Conservation (phyloP, 2,113 vertebrate genomes). For the Penelope pileata region DNA sequence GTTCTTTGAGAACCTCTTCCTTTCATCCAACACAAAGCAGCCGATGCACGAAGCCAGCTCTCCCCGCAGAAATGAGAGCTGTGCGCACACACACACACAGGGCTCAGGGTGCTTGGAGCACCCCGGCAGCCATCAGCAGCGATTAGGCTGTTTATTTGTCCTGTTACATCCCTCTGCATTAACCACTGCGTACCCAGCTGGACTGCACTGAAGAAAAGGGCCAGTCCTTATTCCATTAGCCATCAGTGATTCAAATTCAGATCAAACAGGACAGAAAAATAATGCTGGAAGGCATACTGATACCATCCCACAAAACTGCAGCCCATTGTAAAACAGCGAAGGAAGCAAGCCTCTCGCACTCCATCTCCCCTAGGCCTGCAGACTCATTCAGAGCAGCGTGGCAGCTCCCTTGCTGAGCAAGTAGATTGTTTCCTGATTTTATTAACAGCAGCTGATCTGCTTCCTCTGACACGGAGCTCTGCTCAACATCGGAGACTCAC, state of each 20-base stretch:
- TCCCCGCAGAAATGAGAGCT: constrained; percentile 33
- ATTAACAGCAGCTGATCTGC: not conserved
- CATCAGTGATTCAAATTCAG: not conserved
- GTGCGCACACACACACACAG: not conserved
- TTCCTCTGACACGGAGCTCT: not conserved
- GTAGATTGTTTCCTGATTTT: not conserved
- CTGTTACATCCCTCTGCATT: not conserved
- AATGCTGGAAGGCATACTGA: not conserved
- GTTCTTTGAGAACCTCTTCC: constrained; percentile 42
- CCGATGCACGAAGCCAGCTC: constrained; percentile 28
- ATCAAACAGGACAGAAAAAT: not conserved
- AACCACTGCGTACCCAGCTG: constrained; percentile 8
- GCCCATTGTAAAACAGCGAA: not conserved
- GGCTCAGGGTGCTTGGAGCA: not conserved
- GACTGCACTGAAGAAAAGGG: not conserved
- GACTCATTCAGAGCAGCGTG: not conserved
- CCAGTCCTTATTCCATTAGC: constrained; percentile 1
- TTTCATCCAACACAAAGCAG: constrained; percentile 66
- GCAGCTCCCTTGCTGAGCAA: not conserved
- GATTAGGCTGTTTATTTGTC: constrained; percentile 12
- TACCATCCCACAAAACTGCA: not conserved
- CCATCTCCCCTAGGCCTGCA: not conserved
- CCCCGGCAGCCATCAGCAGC: constrained; percentile 17
- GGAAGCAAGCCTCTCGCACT: not conserved
- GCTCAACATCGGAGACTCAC: not conserved